phyloP scores from a whole-genome alignment of 2,888 invertebrate genomes.

The Tholera decimalis region DNA sequence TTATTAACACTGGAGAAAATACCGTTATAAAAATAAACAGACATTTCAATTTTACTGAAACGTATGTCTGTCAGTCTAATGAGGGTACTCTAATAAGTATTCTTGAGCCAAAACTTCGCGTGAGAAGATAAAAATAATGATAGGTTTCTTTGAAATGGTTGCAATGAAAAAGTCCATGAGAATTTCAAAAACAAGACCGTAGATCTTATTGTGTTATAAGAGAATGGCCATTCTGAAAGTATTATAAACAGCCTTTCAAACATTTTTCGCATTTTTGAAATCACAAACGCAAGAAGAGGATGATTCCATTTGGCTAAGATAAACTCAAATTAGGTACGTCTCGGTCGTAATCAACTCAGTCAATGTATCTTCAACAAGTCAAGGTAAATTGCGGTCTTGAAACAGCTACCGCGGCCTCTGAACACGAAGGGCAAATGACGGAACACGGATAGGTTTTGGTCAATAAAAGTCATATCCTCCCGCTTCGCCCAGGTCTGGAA shows the following conservation, averaged over 20 bases:
- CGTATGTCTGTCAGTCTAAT: background rate
- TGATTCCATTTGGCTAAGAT: background rate
- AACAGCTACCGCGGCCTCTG: no score
- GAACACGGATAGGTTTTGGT: no score
- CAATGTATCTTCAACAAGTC: no score
- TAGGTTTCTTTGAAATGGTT: constrained; percentile 1
- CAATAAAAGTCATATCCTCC: no score
- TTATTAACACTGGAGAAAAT: no score
- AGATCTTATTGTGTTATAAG: background rate
- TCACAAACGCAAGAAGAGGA: background rate
- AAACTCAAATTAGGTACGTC: background rate
- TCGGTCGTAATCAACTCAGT: no score
- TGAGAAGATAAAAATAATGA: constrained; percentile 8
- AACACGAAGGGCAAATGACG: no score
- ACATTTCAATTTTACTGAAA: background rate
- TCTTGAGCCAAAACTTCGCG: background rate
- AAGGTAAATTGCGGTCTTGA: no score
- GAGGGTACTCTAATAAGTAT: background rate
- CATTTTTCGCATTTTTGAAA: background rate
- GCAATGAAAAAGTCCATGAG: background rate
- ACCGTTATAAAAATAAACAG: no score
- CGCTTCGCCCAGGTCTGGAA: no score
- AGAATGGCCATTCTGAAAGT: background rate
- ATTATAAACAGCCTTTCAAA: background rate
- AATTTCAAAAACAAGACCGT: background rate